phyloP scores from a whole-genome alignment of 2,797 vertebrate species.

The Rhodeus uyekii region DNA sequence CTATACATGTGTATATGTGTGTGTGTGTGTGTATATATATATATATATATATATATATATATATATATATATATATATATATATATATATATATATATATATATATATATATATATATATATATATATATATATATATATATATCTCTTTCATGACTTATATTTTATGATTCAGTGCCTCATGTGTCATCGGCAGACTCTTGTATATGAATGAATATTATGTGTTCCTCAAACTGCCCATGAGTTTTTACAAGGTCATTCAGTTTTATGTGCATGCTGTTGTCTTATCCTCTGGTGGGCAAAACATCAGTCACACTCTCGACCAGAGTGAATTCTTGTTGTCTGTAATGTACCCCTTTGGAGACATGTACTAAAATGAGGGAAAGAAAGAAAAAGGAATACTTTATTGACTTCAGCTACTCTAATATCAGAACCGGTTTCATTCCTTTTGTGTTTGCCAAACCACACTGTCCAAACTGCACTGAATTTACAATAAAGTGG shows the following conservation, averaged over 20 bases:
- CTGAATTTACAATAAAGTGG: too few species aligned
- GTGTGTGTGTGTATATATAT: too few species aligned
- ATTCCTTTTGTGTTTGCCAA: neutral
- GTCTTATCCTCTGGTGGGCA: neutral
- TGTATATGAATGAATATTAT: slow-evolving; percentile 5
- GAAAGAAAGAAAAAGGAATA: neutral
- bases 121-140: neutral
- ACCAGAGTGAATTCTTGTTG: neutral
- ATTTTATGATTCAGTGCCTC: neutral
- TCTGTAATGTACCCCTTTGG: slow-evolving; percentile 7
- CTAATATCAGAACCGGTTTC: neutral
- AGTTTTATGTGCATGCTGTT: slow-evolving; percentile 9
- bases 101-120: neutral
- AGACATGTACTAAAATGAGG: neutral
- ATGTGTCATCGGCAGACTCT: neutral
- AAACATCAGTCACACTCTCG: slow-evolving; percentile 4
- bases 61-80: too few species aligned
- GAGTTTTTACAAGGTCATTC: neutral
- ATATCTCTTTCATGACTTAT: neutral
- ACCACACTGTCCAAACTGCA: neutral
- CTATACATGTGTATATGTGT: too few species aligned
- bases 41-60: too few species aligned
- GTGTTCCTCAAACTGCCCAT: neutral
- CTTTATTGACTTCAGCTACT: slow-evolving; percentile 12
- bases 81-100: too few species aligned